Base-by-base conservation (phyloP, 2,113 vertebrate genomes). In the Leptocoma aspasia region DNA sequence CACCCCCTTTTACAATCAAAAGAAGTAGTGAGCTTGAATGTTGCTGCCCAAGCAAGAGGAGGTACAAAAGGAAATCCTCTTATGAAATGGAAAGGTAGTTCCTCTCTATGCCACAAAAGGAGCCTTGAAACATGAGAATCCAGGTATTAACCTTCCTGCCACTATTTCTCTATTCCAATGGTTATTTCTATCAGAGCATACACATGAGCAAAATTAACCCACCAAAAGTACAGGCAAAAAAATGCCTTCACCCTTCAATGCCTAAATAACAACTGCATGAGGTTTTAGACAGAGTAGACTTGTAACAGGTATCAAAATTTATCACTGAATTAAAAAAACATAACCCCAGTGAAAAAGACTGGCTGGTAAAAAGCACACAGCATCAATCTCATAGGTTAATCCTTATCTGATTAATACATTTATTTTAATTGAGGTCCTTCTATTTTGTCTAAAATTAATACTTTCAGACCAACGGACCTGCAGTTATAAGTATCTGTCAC, bases 181-280 rank as follows among this genome's bases (percentile, higher is more conserved):
- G 7, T 73, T 77, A 73, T 66, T 88, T 82, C 71, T 37, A 83
- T 16, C 23, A 49, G 6, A 93, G 33, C 10, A 69, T 26, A 41
- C 1, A 4, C 26, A 64, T 57, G n/a, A 82, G 44, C 44, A 87
- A 82, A 91, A 79, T 42, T 30, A 72, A 80, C 22, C 7, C 37
- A 64, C 9, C 39, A 47, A 69, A 76, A 23, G 19, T 20, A 50
- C 13, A 79, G 41, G 21, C 21, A 78, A 80, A 79, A 72, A 45
- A 0, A 0, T 3, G 5, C 24, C 13, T 39, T 68, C 13, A 6
- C 8, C 10, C 20, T 71, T 79, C 77, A 72, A 9, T 65, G 37
- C 45, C 54, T 73, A 44, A 82, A 57, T 49, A 88, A n/a, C 12
- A 59, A 45, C 21, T 81, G 37, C n/a, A 15, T 30, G 33, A 90